A percentile compares a stretch with the other conserved stretches of the same genome.
Evolutionary conservation across 2,888 invertebrate genomes (phyloP).

Genomic region (Amphiduros pacificus): DNA sequence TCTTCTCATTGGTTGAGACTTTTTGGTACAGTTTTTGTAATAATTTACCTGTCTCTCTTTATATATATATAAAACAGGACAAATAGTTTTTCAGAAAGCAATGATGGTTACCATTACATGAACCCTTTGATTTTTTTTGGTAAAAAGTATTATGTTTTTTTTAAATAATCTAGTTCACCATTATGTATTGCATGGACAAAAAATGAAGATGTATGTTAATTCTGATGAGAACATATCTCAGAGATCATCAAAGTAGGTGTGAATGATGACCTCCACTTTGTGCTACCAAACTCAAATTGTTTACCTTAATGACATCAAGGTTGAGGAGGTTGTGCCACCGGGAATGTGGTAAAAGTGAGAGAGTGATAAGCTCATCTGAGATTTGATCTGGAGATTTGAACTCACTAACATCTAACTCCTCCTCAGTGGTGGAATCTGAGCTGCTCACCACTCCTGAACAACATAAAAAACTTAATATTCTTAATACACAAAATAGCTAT

Average conservation of each 20-base stretch:
- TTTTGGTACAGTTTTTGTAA: too few species aligned
- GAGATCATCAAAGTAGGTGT: too few species aligned
- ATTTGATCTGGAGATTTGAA: slow-evolving; percentile 79
- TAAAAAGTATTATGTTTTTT: neutral
- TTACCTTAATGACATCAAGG: slow-evolving; percentile 78
- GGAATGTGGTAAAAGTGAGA: slow-evolving; percentile 82
- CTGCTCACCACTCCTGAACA: too few species aligned
- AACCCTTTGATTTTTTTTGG: neutral
- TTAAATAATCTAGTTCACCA: neutral
- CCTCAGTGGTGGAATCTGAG: slow-evolving; percentile 30
- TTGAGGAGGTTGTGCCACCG: slow-evolving; percentile 90
- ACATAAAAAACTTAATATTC: neutral
- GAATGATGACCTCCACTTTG: too few species aligned
- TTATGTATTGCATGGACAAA: neutral
- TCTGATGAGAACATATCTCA: too few species aligned
- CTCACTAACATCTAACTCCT: slow-evolving; percentile 39
- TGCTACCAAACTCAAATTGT: neutral
- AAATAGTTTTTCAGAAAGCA: too few species aligned
- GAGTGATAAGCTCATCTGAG: slow-evolving; percentile 75
- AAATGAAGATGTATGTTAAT: neutral
- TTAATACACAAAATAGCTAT: too few species aligned
- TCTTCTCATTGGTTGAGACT: too few species aligned
- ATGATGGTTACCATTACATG: neutral
- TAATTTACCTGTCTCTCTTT: too few species aligned
- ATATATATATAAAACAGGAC: too few species aligned